Percentiles rank a stretch among this genome's conserved stretches.
These are phyloP conservation scores for Cepaea nemoralis DNA, from an alignment of 1,140 invertebrate species.

Conservation along the genomic window DNA sequence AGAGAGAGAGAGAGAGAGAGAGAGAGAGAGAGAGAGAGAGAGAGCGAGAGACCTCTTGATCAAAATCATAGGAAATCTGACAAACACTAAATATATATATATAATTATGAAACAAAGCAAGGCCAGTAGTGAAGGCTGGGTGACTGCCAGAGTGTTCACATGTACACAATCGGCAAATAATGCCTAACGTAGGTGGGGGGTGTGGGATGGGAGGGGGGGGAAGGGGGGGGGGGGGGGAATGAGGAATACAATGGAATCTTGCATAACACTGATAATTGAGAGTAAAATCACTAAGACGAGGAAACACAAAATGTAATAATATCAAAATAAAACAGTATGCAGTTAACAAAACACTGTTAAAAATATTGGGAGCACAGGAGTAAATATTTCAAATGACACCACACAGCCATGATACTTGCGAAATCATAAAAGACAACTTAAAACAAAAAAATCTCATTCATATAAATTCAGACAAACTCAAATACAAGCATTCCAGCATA, in stretches of 20 bases:
- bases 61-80: too few species aligned
- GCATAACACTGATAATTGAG: not conserved
- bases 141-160: not conserved
- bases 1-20: too few species aligned
- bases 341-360: not conserved
- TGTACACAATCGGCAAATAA: not conserved
- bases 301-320: not conserved
- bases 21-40: too few species aligned
- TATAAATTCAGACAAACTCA: too few species aligned
- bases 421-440: too few species aligned
- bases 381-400: not conserved
- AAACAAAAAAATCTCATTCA: too few species aligned
- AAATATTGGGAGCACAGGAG: not conserved
- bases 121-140: not conserved
- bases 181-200: not conserved
- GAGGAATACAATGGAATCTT: slow-evolving; percentile 20
- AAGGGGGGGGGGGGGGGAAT: too few species aligned
- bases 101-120: too few species aligned
- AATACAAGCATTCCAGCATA: too few species aligned
- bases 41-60: too few species aligned
- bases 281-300: not conserved
- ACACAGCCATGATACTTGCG: not conserved
- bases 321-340: not conserved
- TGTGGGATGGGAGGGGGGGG: too few species aligned
- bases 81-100: too few species aligned